phyloP scores from a whole-genome alignment of 2,113 vertebrate species.

The Leptodactylus fuscus region DNA sequence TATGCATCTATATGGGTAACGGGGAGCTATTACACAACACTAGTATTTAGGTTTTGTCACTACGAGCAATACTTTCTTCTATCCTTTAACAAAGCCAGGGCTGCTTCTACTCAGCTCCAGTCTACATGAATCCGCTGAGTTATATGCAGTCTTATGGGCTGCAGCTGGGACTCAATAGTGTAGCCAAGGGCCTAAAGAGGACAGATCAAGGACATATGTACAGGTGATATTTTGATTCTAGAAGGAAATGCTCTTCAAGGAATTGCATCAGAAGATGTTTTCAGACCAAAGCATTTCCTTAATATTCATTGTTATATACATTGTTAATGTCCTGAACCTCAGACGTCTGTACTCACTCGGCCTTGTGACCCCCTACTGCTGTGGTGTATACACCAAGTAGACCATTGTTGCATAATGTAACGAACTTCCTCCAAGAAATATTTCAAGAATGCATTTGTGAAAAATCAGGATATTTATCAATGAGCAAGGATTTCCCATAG shows the following conservation, averaged over 20 bases:
- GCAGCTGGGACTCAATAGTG: background rate
- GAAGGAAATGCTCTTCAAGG: background rate
- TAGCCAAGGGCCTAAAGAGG: too few species aligned
- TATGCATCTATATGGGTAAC: too few species aligned
- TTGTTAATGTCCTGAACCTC: background rate
- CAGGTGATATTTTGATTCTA: background rate
- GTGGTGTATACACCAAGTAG: background rate
- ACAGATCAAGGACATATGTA: background rate
- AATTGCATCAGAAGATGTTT: constrained; percentile 1
- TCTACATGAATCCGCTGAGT: too few species aligned
- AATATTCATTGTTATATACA: background rate
- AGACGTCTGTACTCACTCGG: background rate
- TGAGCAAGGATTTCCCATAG: constrained; percentile 30
- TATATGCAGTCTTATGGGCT: too few species aligned
- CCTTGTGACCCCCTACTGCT: constrained; percentile 3
- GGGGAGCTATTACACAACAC: too few species aligned
- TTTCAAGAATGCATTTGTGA: constrained; percentile 34
- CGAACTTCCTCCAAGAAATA: constrained; percentile 23
- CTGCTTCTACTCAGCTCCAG: too few species aligned
- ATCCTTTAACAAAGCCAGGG: too few species aligned
- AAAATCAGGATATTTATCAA: constrained; percentile 17
- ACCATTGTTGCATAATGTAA: background rate
- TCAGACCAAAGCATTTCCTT: background rate
- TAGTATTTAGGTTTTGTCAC: too few species aligned
- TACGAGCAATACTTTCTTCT: too few species aligned